Percentiles rank a stretch among this genome's conserved stretches.
Conservation (phyloP, 2,113 vertebrate species). For the Microcebus murinus region DNA sequence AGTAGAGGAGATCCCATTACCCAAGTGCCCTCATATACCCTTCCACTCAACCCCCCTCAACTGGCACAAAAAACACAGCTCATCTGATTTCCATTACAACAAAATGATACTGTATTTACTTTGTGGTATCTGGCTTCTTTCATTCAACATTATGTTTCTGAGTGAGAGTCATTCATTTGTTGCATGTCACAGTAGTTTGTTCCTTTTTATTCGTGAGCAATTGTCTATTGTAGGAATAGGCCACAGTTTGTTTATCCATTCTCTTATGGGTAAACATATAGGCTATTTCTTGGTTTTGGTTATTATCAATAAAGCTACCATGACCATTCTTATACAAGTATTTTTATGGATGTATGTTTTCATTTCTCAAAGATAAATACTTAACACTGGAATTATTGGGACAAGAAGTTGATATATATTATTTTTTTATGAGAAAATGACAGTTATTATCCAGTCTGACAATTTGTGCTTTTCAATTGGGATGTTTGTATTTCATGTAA, state of each 20-base stretch:
- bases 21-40: not conserved
- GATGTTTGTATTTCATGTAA: not conserved
- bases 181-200: not conserved
- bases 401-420: not conserved
- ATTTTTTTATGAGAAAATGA: not conserved
- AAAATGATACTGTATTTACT: not conserved
- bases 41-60: not conserved
- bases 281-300: not conserved
- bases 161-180: not conserved
- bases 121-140: not conserved
- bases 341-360: not conserved
- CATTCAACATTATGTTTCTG: not conserved
- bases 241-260: not conserved
- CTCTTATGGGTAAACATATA: not conserved
- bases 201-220: not conserved
- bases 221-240: not conserved
- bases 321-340: not conserved
- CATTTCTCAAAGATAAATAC: constrained; percentile 15
- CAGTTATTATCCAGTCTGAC: not conserved
- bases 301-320: not conserved
- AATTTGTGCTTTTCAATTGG: not conserved
- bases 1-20: not conserved
- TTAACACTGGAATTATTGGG: not conserved
- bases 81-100: not conserved
- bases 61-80: not conserved